Base-by-base conservation (phyloP, 2,888 invertebrate species). In the Ichneumoninae sp. region DNA sequence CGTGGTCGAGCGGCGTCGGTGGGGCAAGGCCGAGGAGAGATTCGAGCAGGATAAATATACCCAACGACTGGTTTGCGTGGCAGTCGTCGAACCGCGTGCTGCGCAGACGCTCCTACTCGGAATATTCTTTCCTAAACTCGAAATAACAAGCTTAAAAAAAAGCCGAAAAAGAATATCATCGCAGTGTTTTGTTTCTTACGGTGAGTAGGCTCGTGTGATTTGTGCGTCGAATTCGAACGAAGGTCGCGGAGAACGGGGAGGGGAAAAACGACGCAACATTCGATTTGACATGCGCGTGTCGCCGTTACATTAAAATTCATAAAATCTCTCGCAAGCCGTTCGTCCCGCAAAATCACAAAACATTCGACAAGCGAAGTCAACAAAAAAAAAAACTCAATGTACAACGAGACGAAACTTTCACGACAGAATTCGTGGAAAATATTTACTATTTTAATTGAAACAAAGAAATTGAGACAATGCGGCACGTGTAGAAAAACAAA, bases 1-100 rank as follows among this genome's bases (percentile, higher is more conserved):
- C 50, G 30, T 22, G 44, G 57, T 8, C 40, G 71, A 66, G 19
- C 36, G 71, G 26, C 47, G 57, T 33, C 54, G 72, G 72, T 72
- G 57, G 77, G 62, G 72, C 83, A 83, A 80, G 77, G 83, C 76
- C 72, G 83, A 77, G 68, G 44, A 68, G 66, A 77, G 66, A 77
- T 66, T n/a, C 71, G 16, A 75, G 47, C 22, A 74, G 77, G 83
- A 83, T 80, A 83, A 76, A 83, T 83, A 83, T 83, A 83, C 72
- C 77, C 72, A 80, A 71, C 78, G 75, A 36, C 74, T 60, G 52
- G 83, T 83, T 80, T 26, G 80, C 66, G 60, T 66, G 52, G 76
- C 75, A 77, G 80, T 70, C 69, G 70, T 57, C 70, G 16, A 66
- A 52, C 47, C 71, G 66, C 79, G 80, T 74, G 66, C 65, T 52